Base-by-base conservation (phyloP, 2,888 invertebrate genomes). In the Lithosia quadra region DNA sequence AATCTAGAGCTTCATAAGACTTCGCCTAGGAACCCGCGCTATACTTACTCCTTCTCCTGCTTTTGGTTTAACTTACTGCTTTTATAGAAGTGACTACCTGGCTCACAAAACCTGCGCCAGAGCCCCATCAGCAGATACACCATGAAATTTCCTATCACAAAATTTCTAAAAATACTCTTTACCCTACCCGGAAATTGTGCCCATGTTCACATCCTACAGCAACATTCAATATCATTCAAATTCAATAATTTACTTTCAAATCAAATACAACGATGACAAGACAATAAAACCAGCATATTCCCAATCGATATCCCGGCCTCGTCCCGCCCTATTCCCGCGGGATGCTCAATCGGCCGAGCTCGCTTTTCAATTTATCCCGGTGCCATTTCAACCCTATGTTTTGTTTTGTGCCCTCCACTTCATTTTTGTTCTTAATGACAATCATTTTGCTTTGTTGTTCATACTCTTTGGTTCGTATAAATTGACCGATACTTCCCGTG, bases 331-430 rank as follows among this genome's bases (percentile, higher is more conserved):
- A 90, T 67, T 86, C 93, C 90, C 91, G 65, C 72, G 89, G 90
- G 92, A 80, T 68, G 62, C 86, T 87, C 90, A 88, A 90, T 89
- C 86, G 86, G 82, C 77, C 76, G 74, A 85, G 83, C 80, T 84
- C 82, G 85, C 86, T 86, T 88, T 92, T 92, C 93, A 92, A 93
- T 93, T 92, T 91, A 93, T 91, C 90, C 87, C 84, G 85, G 69
- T 73, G 70, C 80, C 84, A 81, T 83, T 86, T 53, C 77, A 64
- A 71, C 83, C 76, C 79, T 78, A 81, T 81, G 84, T 84, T 87
- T 86, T 89, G 90, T 88, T 87, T 85, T 86, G 82, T 81, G 75
- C 78, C 74, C 71, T 65, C 76, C 63, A 53, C 62, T 76, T 74
- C 77, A 83, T 79, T 76, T 73, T 78, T 75, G 78, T 74, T 65